A percentile compares a stretch with the other conserved stretches of the same genome.
These are phyloP conservation scores for Palythoa heliodiscus DNA, from an alignment of 92 coral and sea anemone species.

Conservation along the genomic window DNA sequence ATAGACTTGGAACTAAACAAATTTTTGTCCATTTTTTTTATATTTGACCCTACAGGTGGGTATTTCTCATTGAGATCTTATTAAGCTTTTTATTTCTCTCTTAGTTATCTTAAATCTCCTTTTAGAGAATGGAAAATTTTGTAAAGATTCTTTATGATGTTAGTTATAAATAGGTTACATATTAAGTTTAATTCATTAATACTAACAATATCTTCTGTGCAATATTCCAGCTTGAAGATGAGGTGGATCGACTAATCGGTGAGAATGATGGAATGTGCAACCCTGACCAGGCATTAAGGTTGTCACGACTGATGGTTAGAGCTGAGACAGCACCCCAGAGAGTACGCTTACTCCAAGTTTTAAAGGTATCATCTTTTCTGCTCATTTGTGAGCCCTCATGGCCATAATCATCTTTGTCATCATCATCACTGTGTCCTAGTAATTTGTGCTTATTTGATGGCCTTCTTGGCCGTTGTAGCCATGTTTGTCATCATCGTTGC, in stretches of 20 bases:
- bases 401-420: not conserved
- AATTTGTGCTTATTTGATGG: not conserved
- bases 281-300: conserved; percentile 85
- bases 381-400: too few species aligned
- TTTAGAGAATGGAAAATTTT: too few species aligned
- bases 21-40: too few species aligned
- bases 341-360: conserved; percentile 81
- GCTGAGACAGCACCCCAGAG: conserved; percentile 91
- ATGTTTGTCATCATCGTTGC: too few species aligned
- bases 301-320: conserved; percentile 95
- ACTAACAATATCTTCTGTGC: not conserved
- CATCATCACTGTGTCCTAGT: not conserved
- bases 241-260: conserved; percentile 83
- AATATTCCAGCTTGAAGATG: conserved; percentile 83
- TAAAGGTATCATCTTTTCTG: conserved; percentile 60
- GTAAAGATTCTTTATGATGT: too few species aligned
- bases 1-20: too few species aligned
- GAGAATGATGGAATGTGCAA: conserved; percentile 79
- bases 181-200: not conserved
- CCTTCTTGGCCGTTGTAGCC: too few species aligned
- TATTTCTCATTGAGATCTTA: too few species aligned
- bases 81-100: too few species aligned
- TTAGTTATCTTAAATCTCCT: too few species aligned
- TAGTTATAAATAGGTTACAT: too few species aligned
- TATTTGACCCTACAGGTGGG: too few species aligned